Percentiles rank a stretch among this genome's conserved stretches.
phyloP scores from a whole-genome alignment of 2,113 vertebrate genomes.

The Naja naja region DNA sequence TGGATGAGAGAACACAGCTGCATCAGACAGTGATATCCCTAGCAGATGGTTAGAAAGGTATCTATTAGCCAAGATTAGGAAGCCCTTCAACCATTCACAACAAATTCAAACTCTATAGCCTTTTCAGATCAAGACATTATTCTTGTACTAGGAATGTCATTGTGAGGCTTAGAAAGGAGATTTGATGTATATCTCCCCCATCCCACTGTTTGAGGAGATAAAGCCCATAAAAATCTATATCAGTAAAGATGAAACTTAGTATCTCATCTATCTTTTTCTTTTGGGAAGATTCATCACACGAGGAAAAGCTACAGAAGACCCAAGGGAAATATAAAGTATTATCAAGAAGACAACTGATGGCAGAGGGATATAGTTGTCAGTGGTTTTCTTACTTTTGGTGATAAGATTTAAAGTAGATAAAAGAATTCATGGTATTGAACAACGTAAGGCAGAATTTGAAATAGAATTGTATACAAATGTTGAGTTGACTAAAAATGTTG shows the following conservation, averaged over 20 bases:
- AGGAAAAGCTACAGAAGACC: neutral
- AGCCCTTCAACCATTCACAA: neutral
- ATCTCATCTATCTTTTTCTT: neutral
- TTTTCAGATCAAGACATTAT: neutral
- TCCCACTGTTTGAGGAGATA: neutral
- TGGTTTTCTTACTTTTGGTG: neutral
- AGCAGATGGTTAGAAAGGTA: neutral
- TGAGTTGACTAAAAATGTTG: neutral
- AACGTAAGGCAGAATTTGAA: neutral
- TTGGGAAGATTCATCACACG: neutral
- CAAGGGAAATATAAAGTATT: neutral
- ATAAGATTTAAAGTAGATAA: neutral
- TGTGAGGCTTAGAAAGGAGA: neutral
- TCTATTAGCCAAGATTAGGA: neutral
- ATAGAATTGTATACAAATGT: neutral
- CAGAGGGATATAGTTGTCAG: neutral
- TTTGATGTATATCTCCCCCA: neutral
- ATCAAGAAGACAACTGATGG: neutral
- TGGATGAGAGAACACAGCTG: neutral
- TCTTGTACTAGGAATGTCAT: neutral
- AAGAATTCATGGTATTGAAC: neutral
- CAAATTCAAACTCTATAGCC: neutral
- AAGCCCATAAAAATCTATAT: neutral
- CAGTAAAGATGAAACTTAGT: neutral
- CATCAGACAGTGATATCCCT: neutral